Base-by-base conservation (phyloP, 2,888 invertebrate species). In the Tiphia femorata region DNA sequence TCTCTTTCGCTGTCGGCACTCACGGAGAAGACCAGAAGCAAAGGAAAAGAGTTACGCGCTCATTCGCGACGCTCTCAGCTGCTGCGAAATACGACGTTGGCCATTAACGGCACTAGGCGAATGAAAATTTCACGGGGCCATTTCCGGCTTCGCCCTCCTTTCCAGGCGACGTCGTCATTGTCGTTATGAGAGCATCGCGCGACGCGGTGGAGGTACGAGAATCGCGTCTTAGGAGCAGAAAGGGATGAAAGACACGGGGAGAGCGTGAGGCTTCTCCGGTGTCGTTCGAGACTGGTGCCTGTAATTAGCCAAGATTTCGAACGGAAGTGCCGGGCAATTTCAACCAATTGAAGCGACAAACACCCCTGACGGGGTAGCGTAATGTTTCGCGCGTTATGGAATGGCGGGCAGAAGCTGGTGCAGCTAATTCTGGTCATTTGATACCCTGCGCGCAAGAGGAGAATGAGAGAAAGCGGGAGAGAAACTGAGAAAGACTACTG, bases 231-330 rank as follows among this genome's bases (percentile, higher is more conserved):
- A 1, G 23, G 20, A 23, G 20, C 1, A 21, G 12, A 23, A 4
- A 12, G 8, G 10, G 23, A 23, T 23, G 10, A 41, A 23, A 17
- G 12, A 19, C 29, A 2, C 25, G 4, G 20, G 17, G 40, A 23
- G 16, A n/a, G n/a, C n/a, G 35, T 16, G 12, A 46, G 14, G 38
- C 5, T 5, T 38, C 52, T 38, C 33, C 25, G 41, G 40, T 42
- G 60, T 40, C 37, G 35, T 44, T 41, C 10, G 47, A 35, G 23
- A n/a, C n/a, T n/a, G 40, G 53, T 55, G 30, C 27, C 47, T 56
- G 63, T 70, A 75, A 75, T 75, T 75, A 75, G 63, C 62, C 62
- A 72, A 74, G 71, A 70, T 69, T 70, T 62, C 48, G 51, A 61
- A 49, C 58, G 67, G 58, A 67, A 68, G 64, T 37, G 56, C 49